phyloP scores from a whole-genome alignment of 2,888 invertebrate species.

The Serrognathus titanus region DNA sequence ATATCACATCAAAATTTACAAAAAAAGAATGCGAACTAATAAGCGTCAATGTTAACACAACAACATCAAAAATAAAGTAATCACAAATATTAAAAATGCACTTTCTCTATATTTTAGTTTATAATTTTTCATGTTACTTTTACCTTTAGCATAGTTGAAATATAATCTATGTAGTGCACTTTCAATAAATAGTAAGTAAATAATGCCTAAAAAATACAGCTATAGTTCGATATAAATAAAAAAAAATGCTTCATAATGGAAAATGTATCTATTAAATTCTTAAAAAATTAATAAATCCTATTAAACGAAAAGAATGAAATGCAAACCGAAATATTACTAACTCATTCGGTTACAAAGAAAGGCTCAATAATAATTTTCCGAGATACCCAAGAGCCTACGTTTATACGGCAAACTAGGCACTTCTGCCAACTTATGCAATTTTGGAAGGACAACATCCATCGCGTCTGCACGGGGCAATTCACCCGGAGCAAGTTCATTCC shows the following conservation, averaged over 20 bases:
- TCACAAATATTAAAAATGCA: background rate
- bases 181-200: background rate
- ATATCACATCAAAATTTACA: conserved; percentile 7
- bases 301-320: too few species aligned
- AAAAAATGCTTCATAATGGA: too few species aligned
- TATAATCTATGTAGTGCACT: background rate
- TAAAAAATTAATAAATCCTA: too few species aligned
- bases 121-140: background rate
- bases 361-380: too few species aligned
- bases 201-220: too few species aligned
- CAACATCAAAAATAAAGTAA: background rate
- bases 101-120: background rate
- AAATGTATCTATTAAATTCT: too few species aligned
- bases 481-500: conserved; percentile 53
- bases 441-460: conserved; percentile 64
- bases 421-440: conserved; percentile 55
- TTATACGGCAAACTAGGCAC: conserved; percentile 49
- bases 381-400: conserved; percentile 37
- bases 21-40: background rate
- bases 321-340: too few species aligned
- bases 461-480: conserved; percentile 47
- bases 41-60: background rate
- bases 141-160: background rate
- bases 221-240: too few species aligned
- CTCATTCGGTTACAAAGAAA: too few species aligned